A percentile compares a stretch with the other conserved stretches of the same genome.
These are phyloP conservation scores for Cyclophora albipunctata DNA, from an alignment of 2,888 invertebrate genomes.

Conservation along the genomic window DNA sequence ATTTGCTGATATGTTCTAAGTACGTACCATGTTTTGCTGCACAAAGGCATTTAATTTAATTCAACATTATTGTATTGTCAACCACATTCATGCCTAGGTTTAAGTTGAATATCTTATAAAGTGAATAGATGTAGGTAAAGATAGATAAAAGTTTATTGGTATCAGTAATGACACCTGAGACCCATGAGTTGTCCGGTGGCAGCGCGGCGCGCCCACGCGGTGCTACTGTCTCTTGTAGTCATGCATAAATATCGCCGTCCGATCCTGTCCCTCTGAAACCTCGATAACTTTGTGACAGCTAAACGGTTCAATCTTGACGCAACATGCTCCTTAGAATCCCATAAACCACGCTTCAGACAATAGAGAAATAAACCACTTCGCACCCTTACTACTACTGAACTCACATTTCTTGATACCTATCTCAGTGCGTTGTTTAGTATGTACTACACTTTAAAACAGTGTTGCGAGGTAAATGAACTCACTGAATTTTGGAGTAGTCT, in stretches of 20 bases:
- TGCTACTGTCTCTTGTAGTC: constrained; percentile 31
- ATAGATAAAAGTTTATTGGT: constrained; percentile 27
- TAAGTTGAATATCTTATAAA: neutral
- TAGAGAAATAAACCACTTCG: constrained; percentile 62
- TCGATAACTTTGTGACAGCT: constrained; percentile 42
- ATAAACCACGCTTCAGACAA: constrained; percentile 54
- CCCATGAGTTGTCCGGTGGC: constrained; percentile 24
- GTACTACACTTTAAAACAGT: constrained; percentile 23
- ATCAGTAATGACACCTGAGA: constrained; percentile 19
- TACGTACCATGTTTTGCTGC: neutral
- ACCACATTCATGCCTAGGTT: neutral
- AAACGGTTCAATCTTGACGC: constrained; percentile 31
- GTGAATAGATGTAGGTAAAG: constrained; percentile 15
- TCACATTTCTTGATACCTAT: constrained; percentile 34
- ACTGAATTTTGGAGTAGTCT: constrained; percentile 23
- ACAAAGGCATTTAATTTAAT: constrained; percentile 5
- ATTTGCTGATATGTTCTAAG: constrained; percentile 15
- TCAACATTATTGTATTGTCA: neutral
- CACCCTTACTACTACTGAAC: constrained; percentile 37
- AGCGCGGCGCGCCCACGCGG: constrained; percentile 38
- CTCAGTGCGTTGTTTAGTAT: constrained; percentile 18
- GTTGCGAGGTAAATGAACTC: constrained; percentile 30
- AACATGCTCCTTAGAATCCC: constrained; percentile 18
- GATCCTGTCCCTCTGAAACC: constrained; percentile 38
- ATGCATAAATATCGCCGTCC: constrained; percentile 41